These are phyloP conservation scores for Myiotriccus ornatus DNA, from an alignment of 2,797 vertebrate species.

Conservation along the genomic window DNA sequence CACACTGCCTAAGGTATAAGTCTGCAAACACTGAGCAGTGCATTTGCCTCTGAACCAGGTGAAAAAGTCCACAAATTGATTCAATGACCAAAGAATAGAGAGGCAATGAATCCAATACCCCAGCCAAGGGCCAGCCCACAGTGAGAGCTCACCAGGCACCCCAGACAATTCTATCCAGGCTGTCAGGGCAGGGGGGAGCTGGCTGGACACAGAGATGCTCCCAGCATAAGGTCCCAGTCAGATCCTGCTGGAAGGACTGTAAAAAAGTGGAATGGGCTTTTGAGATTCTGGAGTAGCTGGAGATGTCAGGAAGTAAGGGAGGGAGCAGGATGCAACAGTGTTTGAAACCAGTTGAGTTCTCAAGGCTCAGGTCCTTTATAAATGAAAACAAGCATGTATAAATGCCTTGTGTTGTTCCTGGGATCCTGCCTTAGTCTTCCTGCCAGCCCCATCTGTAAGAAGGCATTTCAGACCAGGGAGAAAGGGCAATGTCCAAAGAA, in stretches of 20 bases:
- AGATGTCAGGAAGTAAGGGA: neutral
- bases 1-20: neutral
- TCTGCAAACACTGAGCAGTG: neutral
- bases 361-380: neutral
- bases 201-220: accelerated
- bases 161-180: neutral
- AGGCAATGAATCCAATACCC: neutral
- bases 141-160: neutral
- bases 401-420: neutral
- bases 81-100: neutral
- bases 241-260: neutral
- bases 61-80: neutral
- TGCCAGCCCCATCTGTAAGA: neutral
- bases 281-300: neutral
- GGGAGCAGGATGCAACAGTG: neutral
- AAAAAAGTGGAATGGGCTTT: neutral
- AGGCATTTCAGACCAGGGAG: neutral
- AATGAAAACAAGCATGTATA: accelerated
- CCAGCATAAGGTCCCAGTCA: neutral
- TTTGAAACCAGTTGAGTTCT: neutral
- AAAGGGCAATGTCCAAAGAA: neutral
- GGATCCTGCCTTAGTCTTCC: neutral
- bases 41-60: neutral
- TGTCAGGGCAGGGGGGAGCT: neutral
- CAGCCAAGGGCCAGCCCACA: neutral